phyloP scores from a whole-genome alignment of 2,797 vertebrate genomes.

The Neopelma chrysocephalum region DNA sequence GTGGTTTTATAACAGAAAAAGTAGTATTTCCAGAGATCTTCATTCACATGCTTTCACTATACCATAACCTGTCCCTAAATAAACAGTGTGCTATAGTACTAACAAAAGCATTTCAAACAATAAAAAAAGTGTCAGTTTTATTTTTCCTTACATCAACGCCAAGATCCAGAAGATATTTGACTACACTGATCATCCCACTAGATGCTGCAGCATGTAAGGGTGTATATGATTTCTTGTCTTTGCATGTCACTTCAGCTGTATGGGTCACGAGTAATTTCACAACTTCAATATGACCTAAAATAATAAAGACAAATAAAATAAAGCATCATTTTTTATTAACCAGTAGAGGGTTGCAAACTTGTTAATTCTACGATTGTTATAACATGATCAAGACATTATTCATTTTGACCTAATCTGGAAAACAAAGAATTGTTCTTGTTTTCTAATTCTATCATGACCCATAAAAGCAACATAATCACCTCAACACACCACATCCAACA shows the following conservation, averaged over 20 bases:
- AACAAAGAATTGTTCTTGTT: background rate
- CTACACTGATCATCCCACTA: slow-evolving; percentile 96
- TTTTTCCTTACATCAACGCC: slow-evolving; percentile 90
- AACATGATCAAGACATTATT: background rate
- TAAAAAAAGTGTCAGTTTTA: background rate
- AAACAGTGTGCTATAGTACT: background rate
- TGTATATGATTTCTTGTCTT: slow-evolving; percentile 97
- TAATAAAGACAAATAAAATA: slow-evolving; percentile 23
- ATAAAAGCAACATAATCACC: background rate
- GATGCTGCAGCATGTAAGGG: slow-evolving; percentile 96
- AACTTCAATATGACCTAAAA: slow-evolving; percentile 94
- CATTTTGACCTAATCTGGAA: background rate
- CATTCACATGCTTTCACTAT: background rate
- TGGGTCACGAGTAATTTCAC: slow-evolving; percentile 93
- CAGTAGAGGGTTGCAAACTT: background rate
- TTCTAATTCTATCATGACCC: background rate
- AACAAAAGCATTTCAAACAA: background rate
- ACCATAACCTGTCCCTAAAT: background rate
- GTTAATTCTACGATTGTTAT: background rate
- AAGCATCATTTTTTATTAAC: background rate
- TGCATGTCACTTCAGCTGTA: slow-evolving; percentile 94
- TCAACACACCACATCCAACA: background rate
- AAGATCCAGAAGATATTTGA: slow-evolving; percentile 95
- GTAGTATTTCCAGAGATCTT: background rate
- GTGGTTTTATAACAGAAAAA: background rate